Evolutionary conservation across 2,113 vertebrate species (phyloP).

Genomic region (Rhynchopsitta pachyrhyncha): DNA sequence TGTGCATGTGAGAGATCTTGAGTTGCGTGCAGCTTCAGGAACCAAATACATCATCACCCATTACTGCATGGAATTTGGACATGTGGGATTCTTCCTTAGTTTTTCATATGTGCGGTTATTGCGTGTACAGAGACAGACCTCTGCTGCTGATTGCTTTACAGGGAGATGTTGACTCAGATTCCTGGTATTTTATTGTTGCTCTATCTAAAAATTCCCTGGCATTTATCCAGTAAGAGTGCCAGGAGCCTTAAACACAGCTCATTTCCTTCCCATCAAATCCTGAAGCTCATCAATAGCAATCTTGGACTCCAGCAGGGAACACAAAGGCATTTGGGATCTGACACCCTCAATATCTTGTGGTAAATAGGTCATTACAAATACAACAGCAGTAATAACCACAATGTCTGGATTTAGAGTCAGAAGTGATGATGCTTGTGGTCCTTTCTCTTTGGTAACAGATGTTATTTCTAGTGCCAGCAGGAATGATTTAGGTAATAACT

Average conservation of each 20-base stretch:
- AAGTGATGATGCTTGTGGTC: neutral
- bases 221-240: neutral
- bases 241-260: constrained; percentile 13
- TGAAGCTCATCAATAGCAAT: constrained; percentile 21
- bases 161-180: neutral
- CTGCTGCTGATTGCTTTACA: neutral
- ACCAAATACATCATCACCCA: rapidly evolving
- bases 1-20: rapidly evolving
- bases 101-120: neutral
- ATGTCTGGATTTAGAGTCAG: neutral
- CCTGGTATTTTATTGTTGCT: neutral
- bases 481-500: neutral
- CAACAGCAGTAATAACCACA: neutral
- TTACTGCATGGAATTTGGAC: rapidly evolving
- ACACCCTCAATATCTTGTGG: neutral
- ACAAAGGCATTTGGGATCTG: neutral
- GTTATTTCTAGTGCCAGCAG: neutral
- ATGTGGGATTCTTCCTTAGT: neutral
- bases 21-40: neutral
- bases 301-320: neutral
- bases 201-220: constrained; percentile 2
- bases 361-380: constrained; percentile 10
- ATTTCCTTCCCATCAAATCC: neutral
- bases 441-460: neutral
- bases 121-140: neutral